phyloP scores from a whole-genome alignment of 2,888 invertebrate species.

The Heliconius ethilla region DNA sequence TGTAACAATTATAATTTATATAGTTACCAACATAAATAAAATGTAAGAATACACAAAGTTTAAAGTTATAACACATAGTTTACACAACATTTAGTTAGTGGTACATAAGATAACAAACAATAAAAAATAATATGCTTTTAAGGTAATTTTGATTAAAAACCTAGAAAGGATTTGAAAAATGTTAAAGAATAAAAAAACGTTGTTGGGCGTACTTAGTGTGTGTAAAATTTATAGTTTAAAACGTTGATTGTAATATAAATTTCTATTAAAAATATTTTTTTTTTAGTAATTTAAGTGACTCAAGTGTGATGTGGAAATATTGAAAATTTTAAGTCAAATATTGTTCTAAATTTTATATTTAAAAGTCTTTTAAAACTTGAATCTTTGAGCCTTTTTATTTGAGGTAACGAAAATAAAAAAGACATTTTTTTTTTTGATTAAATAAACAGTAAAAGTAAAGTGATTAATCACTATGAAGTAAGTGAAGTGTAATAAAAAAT shows the following conservation, averaged over 20 bases:
- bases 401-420: not conserved
- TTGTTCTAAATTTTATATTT: not conserved
- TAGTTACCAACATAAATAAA: slow-evolving; percentile 11
- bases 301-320: not conserved
- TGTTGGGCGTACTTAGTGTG: not conserved
- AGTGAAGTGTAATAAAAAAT: not conserved
- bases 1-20: no score
- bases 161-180: not conserved
- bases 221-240: not conserved
- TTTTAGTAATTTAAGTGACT: not conserved
- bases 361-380: no score
- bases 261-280: slow-evolving; percentile 1
- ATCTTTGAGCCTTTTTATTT: not conserved
- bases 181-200: not conserved
- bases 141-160: not conserved
- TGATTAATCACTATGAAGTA: not conserved
- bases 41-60: slow-evolving; percentile 5
- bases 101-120: not conserved
- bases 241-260: not conserved
- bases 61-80: slow-evolving; percentile 10
- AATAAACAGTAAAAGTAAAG: not conserved
- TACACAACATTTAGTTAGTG: slow-evolving; percentile 17
- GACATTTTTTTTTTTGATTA: not conserved
- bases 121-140: not conserved
- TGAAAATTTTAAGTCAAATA: not conserved